Evolutionary conservation across 2,797 vertebrate species (phyloP), one percentile per base, ranked within the genome.

Genomic region (Anas bahamensis): DNA sequence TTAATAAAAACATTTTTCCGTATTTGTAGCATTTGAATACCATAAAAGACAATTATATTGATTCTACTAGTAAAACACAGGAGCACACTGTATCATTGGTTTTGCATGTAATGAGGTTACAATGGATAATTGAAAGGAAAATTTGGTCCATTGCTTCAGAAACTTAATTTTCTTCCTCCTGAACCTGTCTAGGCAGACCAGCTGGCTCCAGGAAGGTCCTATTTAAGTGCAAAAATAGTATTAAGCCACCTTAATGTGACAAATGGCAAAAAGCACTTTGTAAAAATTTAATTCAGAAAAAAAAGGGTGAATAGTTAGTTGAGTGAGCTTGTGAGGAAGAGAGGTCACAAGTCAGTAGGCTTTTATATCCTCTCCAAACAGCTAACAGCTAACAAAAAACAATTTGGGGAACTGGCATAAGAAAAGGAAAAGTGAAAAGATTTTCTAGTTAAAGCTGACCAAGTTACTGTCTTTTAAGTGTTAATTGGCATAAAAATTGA

Each of bases 41-140:
- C 64, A 80, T 84, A 65, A 76, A 94, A 68, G 68, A 68, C 44
- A 82, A 82, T 76, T 79, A 84, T 57, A 90, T 86, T 84, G 80
- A 83, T 96, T 95, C 80, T 74, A 86, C 53, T 61, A 88, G 89
- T 33, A 74, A 92, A 97, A 92, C n/a, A 89, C 24, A 6, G 64
- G 77, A 92, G 68, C 41, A 82, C 68, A 59, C 39, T 86, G 60
- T 93, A 83, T 91, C 90, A 94, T 95, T 91, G 92, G 91, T 96
- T 95, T 95, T 95, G 53, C 57, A 65, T 29, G 16, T 96, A 95
- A 96, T 74, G 72, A 88, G 61, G n/a, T 96, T 96, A 92, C 55
- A 82, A 65, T 79, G 85, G 87, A 71, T 95, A 96, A 96, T 92
- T 97, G 95, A 97, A 95, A 95, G 94, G 68, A 86, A 80, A 93